These are phyloP conservation scores for Drosophila cognata DNA, from an alignment of 2,888 invertebrate genomes.

Conservation along the genomic window DNA sequence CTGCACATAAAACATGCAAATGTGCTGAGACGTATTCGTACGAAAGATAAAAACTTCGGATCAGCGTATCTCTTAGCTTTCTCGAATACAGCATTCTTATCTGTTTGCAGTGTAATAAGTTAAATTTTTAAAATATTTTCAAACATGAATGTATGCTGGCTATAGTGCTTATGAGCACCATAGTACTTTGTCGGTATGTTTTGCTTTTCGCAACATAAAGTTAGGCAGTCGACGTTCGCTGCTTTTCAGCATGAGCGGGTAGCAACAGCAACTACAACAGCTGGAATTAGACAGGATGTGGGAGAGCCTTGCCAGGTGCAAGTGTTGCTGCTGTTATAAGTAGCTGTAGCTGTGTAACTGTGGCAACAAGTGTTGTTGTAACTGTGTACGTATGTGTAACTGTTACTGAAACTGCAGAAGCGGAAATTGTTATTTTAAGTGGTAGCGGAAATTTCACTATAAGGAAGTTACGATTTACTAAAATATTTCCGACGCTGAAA, in stretches of 20 bases:
- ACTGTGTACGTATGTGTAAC: constrained; percentile 19
- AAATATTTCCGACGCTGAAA: constrained; percentile 71
- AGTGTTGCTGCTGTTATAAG: constrained; percentile 14
- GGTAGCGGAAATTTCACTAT: constrained; percentile 75
- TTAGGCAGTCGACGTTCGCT: constrained; percentile 61
- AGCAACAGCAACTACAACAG: constrained; percentile 22
- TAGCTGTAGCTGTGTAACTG: constrained; percentile 9
- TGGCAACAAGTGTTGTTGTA: constrained; percentile 7
- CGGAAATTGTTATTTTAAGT: constrained; percentile 79
- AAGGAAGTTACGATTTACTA: constrained; percentile 77
- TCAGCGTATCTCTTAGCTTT: not conserved
- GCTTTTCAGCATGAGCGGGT: constrained; percentile 57
- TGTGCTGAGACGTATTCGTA: not conserved
- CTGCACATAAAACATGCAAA: not conserved
- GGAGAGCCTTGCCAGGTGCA: constrained; percentile 50
- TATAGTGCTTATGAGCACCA: not conserved
- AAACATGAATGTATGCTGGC: not conserved
- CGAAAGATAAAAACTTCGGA: not conserved
- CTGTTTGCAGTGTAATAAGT: not conserved
- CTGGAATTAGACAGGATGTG: constrained; percentile 63
- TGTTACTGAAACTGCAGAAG: constrained; percentile 60
- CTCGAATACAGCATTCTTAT: too few species aligned
- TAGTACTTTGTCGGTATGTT: constrained; percentile 6
- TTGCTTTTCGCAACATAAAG: constrained; percentile 45
- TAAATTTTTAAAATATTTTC: too few species aligned